These are phyloP conservation scores for Neoseiulus cucumeris DNA, from an alignment of 1,140 invertebrate genomes.

Conservation along the genomic window DNA sequence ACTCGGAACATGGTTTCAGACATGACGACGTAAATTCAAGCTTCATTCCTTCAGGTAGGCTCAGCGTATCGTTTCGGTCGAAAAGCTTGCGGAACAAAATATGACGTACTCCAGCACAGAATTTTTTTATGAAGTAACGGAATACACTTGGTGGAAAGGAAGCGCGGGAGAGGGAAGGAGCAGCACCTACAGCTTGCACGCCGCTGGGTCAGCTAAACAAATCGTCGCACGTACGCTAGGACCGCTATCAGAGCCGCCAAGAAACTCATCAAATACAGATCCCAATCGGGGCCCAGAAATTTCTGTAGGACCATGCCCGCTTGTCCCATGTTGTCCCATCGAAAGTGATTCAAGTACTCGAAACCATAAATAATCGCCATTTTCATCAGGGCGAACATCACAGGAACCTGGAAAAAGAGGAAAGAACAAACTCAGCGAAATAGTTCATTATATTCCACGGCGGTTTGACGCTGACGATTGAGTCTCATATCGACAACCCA, in stretches of 20 bases:
- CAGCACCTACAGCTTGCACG: too few relatives aligned
- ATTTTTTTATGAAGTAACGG: too few relatives aligned
- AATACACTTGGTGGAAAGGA: too few relatives aligned
- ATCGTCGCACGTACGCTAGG: constrained; percentile 51
- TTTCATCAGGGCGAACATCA: constrained; percentile 73
- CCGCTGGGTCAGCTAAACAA: constrained; percentile 23
- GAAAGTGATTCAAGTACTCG: constrained; percentile 34
- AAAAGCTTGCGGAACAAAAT: too few relatives aligned
- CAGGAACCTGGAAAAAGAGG: constrained; percentile 41
- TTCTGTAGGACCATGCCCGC: constrained; percentile 31
- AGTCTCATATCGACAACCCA: neutral
- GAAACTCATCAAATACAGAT: constrained; percentile 67
- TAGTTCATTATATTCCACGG: neutral
- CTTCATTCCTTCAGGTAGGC: too few relatives aligned
- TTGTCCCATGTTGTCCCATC: constrained; percentile 6
- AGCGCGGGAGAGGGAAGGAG: too few relatives aligned
- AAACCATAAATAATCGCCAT: constrained; percentile 51
- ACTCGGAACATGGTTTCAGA: too few relatives aligned
- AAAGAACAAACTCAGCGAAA: neutral
- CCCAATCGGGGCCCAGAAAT: constrained; percentile 67
- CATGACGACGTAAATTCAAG: too few relatives aligned
- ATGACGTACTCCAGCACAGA: too few relatives aligned
- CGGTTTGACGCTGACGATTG: neutral
- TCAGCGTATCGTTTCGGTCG: too few relatives aligned
- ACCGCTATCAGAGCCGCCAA: constrained; percentile 58